Conservation (phyloP, 2,113 vertebrate species). For the Amblyornis subalaris region DNA sequence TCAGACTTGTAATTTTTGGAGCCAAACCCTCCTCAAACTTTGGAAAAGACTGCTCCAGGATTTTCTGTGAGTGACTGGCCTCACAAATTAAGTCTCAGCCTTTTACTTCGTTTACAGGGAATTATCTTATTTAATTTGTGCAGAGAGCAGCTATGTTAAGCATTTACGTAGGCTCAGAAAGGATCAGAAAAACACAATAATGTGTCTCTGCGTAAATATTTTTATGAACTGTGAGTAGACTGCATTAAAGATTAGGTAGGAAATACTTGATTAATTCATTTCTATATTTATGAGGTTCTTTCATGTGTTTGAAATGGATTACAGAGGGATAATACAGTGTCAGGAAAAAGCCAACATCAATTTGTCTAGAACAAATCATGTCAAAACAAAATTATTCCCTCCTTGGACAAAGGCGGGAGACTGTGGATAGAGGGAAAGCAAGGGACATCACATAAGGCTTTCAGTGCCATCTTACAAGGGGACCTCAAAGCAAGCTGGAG, state of each 20-base stretch:
- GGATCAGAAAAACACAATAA: conserved; percentile 7
- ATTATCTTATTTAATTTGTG: conserved; percentile 27
- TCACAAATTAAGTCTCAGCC: conserved; percentile 20
- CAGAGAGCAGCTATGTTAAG: background rate
- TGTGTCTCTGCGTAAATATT: background rate
- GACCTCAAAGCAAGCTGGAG: background rate
- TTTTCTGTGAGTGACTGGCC: conserved; percentile 40
- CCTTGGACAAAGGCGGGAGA: background rate
- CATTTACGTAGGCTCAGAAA: background rate
- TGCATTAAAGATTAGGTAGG: conserved; percentile 20
- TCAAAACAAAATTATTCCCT: background rate
- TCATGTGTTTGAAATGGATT: conserved; percentile 45
- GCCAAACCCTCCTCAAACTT: background rate
- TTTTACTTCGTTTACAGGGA: conserved; percentile 39
- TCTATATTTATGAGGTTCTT: conserved; percentile 31
- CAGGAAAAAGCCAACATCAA: background rate
- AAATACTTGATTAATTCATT: conserved; percentile 27
- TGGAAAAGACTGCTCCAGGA: background rate
- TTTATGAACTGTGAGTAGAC: conserved; percentile 14
- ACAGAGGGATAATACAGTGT: background rate
- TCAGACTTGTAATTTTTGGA: background rate
- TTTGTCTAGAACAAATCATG: background rate
- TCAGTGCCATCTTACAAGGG: background rate
- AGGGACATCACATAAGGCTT: background rate
- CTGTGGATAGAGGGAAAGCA: background rate